phyloP scores from a whole-genome alignment of 2,113 vertebrate species.

The Peromyscus maniculatus region DNA sequence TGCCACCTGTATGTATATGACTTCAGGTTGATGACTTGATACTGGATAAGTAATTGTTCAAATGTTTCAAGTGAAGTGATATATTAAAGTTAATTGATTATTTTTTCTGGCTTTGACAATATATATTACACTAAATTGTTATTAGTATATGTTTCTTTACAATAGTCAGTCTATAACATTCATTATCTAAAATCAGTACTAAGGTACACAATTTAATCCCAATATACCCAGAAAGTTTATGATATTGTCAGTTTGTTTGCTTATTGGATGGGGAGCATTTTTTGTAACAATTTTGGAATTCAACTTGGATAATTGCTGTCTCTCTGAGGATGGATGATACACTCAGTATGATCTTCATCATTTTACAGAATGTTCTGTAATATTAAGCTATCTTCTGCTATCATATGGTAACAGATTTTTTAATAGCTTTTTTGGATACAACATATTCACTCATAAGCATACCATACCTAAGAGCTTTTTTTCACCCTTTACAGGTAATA shows the following conservation, averaged over 20 bases:
- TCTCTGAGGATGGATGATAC: background rate
- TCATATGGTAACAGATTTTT: too few species aligned
- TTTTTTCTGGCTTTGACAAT: background rate
- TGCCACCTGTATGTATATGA: too few species aligned
- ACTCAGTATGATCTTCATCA: background rate
- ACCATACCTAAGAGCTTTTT: background rate
- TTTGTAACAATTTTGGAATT: background rate
- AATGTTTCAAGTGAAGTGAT: background rate
- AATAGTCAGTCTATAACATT: background rate
- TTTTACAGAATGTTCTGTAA: background rate
- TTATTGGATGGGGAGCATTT: rapidly evolving
- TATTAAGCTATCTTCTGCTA: background rate
- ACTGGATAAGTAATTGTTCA: background rate
- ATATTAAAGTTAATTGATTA: background rate
- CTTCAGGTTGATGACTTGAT: background rate
- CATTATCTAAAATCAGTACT: background rate
- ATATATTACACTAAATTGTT: background rate
- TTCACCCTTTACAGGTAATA: background rate
- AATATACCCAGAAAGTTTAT: background rate
- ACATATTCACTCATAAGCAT: background rate
- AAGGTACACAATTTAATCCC: background rate
- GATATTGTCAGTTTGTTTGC: background rate
- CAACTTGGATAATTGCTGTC: background rate
- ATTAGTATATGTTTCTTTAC: background rate
- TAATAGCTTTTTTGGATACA: background rate